Conservation (phyloP, 2,797 vertebrate species). For the Apodemus agrarius region DNA sequence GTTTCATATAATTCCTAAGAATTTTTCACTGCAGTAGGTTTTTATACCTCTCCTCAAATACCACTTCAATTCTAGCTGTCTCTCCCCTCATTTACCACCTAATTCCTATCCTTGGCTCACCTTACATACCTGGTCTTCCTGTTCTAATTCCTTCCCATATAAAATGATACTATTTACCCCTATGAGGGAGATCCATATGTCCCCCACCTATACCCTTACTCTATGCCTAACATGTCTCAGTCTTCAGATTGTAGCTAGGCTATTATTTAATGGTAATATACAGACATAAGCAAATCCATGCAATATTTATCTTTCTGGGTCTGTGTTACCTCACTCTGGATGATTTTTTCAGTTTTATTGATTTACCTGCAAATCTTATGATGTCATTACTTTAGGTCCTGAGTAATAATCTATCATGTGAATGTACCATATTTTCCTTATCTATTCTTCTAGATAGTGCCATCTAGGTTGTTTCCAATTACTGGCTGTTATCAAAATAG, state of each 20-base stretch:
- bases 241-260: background rate
- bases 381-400: background rate
- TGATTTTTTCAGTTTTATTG: too few species aligned
- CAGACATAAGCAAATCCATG: background rate
- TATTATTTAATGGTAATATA: background rate
- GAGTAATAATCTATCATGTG: background rate
- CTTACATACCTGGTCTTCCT: background rate
- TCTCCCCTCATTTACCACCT: background rate
- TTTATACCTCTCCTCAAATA: background rate
- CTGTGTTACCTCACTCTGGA: background rate
- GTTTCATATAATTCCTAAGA: background rate
- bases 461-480: background rate
- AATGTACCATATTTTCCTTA: background rate
- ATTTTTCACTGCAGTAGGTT: background rate
- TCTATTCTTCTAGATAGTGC: background rate
- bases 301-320: background rate
- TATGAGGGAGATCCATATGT: background rate
- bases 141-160: background rate
- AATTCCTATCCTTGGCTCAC: background rate
- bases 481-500: background rate
- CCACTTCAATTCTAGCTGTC: background rate
- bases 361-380: background rate
- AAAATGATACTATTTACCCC: background rate
- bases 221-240: background rate
- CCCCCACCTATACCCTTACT: background rate